Evolutionary conservation across 2,888 invertebrate species (phyloP), one percentile per base, ranked within the genome.

Genomic region (Argynnis bischoffii): DNA sequence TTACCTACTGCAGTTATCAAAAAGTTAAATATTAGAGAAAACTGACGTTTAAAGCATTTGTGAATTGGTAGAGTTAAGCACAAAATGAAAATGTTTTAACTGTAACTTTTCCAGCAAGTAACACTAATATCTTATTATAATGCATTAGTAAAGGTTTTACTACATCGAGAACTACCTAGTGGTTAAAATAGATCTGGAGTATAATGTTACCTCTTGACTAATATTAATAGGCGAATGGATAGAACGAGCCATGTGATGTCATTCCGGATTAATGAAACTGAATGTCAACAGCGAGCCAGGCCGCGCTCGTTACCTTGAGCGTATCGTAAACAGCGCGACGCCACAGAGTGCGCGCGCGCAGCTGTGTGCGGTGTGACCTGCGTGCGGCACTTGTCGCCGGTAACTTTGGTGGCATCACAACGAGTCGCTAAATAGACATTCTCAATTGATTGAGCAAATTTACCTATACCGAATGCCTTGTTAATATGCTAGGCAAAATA

Each of bases 161-260:
- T 26, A 26, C 31, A 35, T 11, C 35, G 35, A 41, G 35, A 41
- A 41, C 11, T 11, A 41, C 35, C 35, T 47, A 16, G 15, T 21
- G 15, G 57, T 21, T 47, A 6, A 57, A 47, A 47, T 26, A 26
- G n/a, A 14, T 18, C 56, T 47, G 53, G 18, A 6, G n/a, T 65
- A 57, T 59, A 14, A 59, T 46, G 51, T 26, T 57, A 65, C 53
- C n/a, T 60, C 48, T 55, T 35, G 55, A 46, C 14, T 61, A 53
- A 63, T 53, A 63, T 3, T 16, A 14, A 14, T n/a, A 35, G 8
- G 18, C 14, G 13, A 35, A 13, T 5, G 16, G 3, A 8, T 18
- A 51, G 18, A 60, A 31, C 6, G 65, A 21, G 16, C 47, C 14
- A 50, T 26, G 60, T 69, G 69, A 71, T 71, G 73, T 71, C 73